phyloP scores from a whole-genome alignment of 2,888 invertebrate species.

The Cataglyphis livida region DNA sequence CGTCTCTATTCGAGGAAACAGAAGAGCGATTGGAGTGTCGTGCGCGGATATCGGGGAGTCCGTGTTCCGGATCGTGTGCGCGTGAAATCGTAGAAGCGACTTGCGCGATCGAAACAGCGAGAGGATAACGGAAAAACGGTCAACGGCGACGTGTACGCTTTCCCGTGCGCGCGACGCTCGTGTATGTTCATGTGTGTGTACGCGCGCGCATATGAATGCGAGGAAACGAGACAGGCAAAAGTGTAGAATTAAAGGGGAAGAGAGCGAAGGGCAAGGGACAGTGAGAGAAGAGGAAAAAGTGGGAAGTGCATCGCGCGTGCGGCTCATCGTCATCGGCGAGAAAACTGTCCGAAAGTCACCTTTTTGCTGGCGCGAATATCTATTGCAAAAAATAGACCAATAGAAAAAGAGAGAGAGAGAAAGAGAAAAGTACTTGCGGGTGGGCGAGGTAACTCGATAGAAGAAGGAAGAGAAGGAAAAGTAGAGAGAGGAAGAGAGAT shows the following conservation, averaged over 20 bases:
- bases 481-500: slow-evolving; percentile 34
- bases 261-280: slow-evolving; percentile 42
- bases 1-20: slow-evolving; percentile 49
- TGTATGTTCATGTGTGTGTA: slow-evolving; percentile 48
- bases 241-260: slow-evolving; percentile 8
- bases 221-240: slow-evolving; percentile 23
- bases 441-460: slow-evolving; percentile 32
- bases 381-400: neutral
- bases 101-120: slow-evolving; percentile 30
- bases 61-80: slow-evolving; percentile 62
- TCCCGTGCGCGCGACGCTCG: slow-evolving; percentile 11
- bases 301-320: slow-evolving; percentile 47
- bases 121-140: slow-evolving; percentile 39
- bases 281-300: slow-evolving; percentile 33
- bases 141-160: slow-evolving; percentile 25
- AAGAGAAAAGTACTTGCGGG: neutral
- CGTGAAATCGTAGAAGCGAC: slow-evolving; percentile 48
- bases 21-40: slow-evolving; percentile 17
- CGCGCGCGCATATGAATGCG: slow-evolving; percentile 23
- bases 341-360: slow-evolving; percentile 41
- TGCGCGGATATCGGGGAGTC: slow-evolving; percentile 50
- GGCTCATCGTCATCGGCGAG: slow-evolving; percentile 36
- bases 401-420: slow-evolving; percentile 22
- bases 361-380: slow-evolving; percentile 23
- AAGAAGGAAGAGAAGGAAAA: slow-evolving; percentile 21